Evolutionary conservation across 1,140 invertebrate species (phyloP).

Genomic region (Branchinecta lynchi): DNA sequence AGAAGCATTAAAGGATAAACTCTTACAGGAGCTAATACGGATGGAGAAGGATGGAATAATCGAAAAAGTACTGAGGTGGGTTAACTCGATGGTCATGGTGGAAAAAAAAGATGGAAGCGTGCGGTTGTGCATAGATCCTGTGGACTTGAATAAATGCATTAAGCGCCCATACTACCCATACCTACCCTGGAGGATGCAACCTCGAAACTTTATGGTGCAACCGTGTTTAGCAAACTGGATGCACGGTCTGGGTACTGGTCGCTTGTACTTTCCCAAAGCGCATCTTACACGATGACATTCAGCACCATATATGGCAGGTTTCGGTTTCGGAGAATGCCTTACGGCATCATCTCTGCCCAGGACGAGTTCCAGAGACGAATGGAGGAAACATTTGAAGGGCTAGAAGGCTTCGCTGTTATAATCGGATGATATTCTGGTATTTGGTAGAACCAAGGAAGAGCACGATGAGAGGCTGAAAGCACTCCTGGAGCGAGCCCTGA

Average conservation of each 20-base stretch:
- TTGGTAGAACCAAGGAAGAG: too few species aligned
- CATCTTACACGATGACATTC: slow-evolving; percentile 27
- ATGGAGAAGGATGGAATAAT: too few species aligned
- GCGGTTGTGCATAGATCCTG: slow-evolving; percentile 32
- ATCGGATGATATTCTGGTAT: too few species aligned
- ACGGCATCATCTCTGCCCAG: too few species aligned
- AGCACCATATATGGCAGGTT: slow-evolving; percentile 27
- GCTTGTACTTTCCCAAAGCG: slow-evolving; percentile 24
- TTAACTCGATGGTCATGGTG: slow-evolving; percentile 30
- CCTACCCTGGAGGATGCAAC: slow-evolving; percentile 24
- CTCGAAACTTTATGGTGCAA: too few species aligned
- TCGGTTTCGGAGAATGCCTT: slow-evolving; percentile 25
- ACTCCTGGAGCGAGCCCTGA: too few species aligned
- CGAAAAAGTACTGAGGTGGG: slow-evolving; percentile 29
- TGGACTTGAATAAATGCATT: slow-evolving; percentile 26
- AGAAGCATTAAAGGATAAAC: too few species aligned
- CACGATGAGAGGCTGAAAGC: too few species aligned
- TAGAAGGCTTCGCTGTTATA: too few species aligned
- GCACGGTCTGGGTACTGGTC: slow-evolving; percentile 29
- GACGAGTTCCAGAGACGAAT: slow-evolving; percentile 25
- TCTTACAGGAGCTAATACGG: too few species aligned
- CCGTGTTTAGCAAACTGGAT: slow-evolving; percentile 24
- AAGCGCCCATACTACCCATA: slow-evolving; percentile 25
- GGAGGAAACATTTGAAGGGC: slow-evolving; percentile 23
- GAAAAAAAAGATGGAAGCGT: slow-evolving; percentile 29